Conservation (phyloP, 2,113 vertebrate species). For the Otus sunia region DNA sequence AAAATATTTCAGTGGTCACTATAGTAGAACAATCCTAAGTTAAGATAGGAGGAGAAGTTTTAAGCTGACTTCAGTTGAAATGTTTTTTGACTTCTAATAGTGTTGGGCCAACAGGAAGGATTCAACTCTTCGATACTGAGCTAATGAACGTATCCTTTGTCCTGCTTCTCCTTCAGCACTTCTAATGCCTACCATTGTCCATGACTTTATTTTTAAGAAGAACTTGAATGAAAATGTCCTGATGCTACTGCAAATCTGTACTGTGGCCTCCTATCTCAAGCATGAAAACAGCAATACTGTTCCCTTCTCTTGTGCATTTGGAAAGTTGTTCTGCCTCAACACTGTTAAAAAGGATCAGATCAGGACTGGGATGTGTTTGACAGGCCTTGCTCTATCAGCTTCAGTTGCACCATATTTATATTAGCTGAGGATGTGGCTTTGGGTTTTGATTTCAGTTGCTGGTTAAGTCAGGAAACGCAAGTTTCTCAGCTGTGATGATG, state of each 20-base stretch:
- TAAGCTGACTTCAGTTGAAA: not conserved
- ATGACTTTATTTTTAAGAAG: not conserved
- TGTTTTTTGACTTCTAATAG: not conserved
- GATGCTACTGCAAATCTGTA: not conserved
- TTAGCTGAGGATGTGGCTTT: constrained; percentile 35
- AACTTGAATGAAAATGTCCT: not conserved
- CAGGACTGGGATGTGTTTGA: not conserved
- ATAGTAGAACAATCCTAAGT: not conserved
- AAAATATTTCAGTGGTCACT: not conserved
- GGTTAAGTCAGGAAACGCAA: not conserved
- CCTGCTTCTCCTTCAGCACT: not conserved
- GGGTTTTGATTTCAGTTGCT: constrained; percentile 9
- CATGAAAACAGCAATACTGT: not conserved
- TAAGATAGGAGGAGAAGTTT: not conserved
- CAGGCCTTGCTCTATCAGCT: not conserved
- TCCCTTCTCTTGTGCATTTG: not conserved
- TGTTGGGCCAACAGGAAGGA: not conserved
- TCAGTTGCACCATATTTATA: not conserved
- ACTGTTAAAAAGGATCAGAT: not conserved
- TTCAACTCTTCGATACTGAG: not conserved
- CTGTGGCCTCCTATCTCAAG: not conserved
- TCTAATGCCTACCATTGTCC: not conserved
- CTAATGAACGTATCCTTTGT: not conserved
- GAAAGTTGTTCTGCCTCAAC: not conserved
- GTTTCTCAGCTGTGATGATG: not conserved